Evolutionary conservation across 1,140 invertebrate genomes (phyloP), one percentile per base, ranked within the genome.

Genomic region (Drosophila subpulchrella): DNA sequence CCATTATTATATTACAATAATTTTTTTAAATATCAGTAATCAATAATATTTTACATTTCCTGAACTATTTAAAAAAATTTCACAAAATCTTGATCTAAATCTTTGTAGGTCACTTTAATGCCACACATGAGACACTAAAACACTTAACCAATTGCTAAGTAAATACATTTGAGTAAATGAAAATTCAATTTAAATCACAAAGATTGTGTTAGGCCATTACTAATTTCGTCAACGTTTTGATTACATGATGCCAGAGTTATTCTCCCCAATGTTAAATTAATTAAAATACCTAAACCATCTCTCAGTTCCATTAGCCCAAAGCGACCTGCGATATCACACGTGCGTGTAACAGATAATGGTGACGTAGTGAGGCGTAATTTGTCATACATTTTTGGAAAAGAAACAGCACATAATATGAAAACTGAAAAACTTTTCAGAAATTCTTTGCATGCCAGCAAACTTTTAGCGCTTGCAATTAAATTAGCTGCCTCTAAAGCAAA

Each of bases 381-480:
- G 15, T 55, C 30, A 56, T 32, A 62, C 44, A 62, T 62, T 63
- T 39, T n/a, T 59, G 30, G 46, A 17, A 65, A 76, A 68, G 48
- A 65, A 56, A 11, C 4, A 12, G 30, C 36, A 50, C 24, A 34
- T 15, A 38, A 7, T 48, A 30, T 20, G 13, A 47, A 48, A 56
- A 15, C 20, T 63, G 58, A 47, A 32, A 47, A 78, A 82, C 55
- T 88, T 85, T 71, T 60, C 39, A 41, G 36, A 75, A 78, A 85
- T 82, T 88, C 66, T 58, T 71, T 46, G 75, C 82, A 71, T 88
- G 83, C 58, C 70, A 55, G 70, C 75, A 51, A 86, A 86, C 78
- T 83, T 86, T 88, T 65, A 75, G 66, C 56, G 61, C 62, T 65
- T 50, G 83, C 81, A 82, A 85, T 85, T 86, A 86, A 86, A 82